Base-by-base conservation (phyloP, 2,888 invertebrate genomes). In the Chorisops tibialis region DNA sequence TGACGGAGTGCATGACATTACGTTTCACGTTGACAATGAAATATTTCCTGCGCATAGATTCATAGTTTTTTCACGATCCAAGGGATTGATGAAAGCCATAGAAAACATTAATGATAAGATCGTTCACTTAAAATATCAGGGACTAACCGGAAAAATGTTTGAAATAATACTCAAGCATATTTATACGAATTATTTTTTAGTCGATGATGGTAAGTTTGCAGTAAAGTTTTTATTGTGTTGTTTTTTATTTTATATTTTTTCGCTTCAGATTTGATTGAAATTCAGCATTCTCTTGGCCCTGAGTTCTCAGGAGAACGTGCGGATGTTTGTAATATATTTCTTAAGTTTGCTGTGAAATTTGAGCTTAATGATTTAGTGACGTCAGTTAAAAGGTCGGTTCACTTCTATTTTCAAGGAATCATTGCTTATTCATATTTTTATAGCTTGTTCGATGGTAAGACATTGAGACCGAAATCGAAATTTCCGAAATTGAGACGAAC, bases 1-100 rank as follows among this genome's bases (percentile, higher is more conserved):
- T 50, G 92, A 92, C 74, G 74, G 81, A 9, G 79, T 91, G 12
- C 88, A 90, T 71, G 92, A 93, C 74, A 80, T 91, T 0, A 75
- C 86, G 7, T 85, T 92, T 69, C 82, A 85, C 80, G 85, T 87
- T 35, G 85, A 84, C 24, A 74, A 80, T 58, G 81, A 81, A 67
- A 74, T 73, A 2, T 89, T 85, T 76, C 83, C 87, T 0, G 89
- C 87, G 0, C 93, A 93, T 75, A 84, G 83, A 67, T 90, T 83
- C 74, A 84, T 93, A 54, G 73, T 93, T 1, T 84, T 85, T 0
- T 81, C 82, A 0, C 81, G 83, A 66, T 86, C 87, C 63, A 82
- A 85, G 6, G 82, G 82, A 18, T 80, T 92, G 6, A 81, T 81
- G 67, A 82, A 84, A 63, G 68, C 85, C 2, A 81, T 86, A 63